phyloP scores from a whole-genome alignment of 2,113 vertebrate species.

The Tringa solitaria region DNA sequence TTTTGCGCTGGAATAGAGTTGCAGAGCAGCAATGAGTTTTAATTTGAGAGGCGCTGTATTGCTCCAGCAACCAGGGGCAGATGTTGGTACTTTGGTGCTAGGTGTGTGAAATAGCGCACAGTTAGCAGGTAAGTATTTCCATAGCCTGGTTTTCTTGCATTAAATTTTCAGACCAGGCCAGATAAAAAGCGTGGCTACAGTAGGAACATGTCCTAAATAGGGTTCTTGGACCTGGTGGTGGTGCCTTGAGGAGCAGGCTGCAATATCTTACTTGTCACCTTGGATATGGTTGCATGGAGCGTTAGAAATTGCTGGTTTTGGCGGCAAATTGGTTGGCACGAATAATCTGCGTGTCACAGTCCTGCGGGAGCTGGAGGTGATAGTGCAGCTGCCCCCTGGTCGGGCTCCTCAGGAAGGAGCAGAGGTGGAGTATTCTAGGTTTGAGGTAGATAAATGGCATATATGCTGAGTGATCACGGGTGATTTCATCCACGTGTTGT shows the following conservation, averaged over 20 bases:
- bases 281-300: rapidly evolving
- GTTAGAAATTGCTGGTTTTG: background rate
- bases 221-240: background rate
- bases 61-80: background rate
- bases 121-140: background rate
- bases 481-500: background rate
- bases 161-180: background rate
- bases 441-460: rapidly evolving
- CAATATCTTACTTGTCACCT: background rate
- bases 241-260: background rate
- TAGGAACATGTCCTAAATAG: background rate
- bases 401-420: background rate
- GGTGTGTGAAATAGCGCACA: background rate
- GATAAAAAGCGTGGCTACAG: background rate
- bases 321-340: background rate
- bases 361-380: background rate
- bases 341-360: background rate
- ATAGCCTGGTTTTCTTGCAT: background rate
- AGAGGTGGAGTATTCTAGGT: background rate
- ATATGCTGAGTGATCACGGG: rapidly evolving
- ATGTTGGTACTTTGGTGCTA: background rate
- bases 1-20: background rate
- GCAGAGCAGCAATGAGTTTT: background rate
- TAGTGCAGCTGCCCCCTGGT: background rate
- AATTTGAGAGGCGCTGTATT: background rate